Conservation (phyloP, 2,113 vertebrate species). For the Rhagologus leucostigma region DNA sequence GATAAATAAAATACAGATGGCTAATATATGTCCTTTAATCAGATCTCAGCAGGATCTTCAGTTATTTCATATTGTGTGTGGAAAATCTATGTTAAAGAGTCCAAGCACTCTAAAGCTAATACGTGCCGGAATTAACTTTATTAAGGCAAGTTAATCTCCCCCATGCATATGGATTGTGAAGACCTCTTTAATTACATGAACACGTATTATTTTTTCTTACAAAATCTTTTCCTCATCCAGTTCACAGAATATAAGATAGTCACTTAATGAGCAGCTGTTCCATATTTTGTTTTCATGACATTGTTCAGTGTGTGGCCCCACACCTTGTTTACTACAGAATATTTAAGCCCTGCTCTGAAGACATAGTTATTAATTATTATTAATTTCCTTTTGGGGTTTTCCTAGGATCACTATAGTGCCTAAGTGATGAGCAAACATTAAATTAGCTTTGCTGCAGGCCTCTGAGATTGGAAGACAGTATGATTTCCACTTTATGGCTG, state of each 20-base stretch:
- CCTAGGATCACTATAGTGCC: not conserved
- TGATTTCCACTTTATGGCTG: not conserved
- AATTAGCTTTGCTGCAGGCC: not conserved
- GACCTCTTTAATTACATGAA: not conserved
- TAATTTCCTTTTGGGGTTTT: not conserved
- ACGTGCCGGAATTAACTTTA: not conserved
- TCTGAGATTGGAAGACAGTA: not conserved
- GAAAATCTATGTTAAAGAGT: not conserved
- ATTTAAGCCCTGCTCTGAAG: not conserved
- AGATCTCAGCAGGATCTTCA: not conserved
- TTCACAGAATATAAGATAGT: not conserved
- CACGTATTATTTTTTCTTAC: not conserved
- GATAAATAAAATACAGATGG: not conserved
- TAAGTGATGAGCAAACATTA: not conserved
- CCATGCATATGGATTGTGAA: not conserved
- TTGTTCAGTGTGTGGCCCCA: not conserved
- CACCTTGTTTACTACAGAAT: not conserved
- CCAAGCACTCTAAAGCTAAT: not conserved
- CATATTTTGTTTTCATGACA: not conserved
- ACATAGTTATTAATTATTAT: not conserved
- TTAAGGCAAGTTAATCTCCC: not conserved
- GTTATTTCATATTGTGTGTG: not conserved
- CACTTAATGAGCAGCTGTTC: slow-evolving; percentile 7
- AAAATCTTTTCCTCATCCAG: not conserved
- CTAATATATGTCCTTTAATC: not conserved